Percentiles rank a stretch among this genome's conserved stretches.
These are phyloP conservation scores for Orycteropus afer DNA, from an alignment of 2,113 vertebrate genomes.

Conservation along the genomic window DNA sequence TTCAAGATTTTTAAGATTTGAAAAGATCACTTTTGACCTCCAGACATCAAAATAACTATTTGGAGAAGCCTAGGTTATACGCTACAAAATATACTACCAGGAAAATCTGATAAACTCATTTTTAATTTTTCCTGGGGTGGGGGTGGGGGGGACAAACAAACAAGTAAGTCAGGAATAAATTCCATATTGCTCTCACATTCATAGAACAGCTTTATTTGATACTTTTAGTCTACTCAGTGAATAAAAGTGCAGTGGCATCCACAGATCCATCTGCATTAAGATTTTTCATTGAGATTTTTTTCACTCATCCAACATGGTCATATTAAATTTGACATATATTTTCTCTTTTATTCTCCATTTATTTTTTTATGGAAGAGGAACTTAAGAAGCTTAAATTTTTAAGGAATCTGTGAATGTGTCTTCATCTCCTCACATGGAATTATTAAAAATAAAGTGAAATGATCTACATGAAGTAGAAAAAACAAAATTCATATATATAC, in stretches of 20 bases:
- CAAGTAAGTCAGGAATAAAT: not conserved
- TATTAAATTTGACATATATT: not conserved
- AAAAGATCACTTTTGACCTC: constrained; percentile 14
- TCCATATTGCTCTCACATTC: not conserved
- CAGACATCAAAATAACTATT: not conserved
- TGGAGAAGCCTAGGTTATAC: not conserved
- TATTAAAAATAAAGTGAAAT: not conserved
- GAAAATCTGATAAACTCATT: not conserved
- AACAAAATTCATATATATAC: not conserved
- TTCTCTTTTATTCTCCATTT: not conserved
- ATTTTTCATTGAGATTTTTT: constrained; percentile 64
- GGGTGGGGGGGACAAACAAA: not conserved
- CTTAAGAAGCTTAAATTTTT: not conserved
- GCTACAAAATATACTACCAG: not conserved
- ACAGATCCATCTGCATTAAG: constrained; percentile 59
- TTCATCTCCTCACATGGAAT: not conserved
- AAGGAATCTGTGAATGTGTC: not conserved
- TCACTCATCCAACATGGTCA: not conserved
- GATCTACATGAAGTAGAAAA: not conserved
- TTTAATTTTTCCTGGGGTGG: not conserved
- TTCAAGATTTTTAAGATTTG: not conserved
- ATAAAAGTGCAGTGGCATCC: not conserved
- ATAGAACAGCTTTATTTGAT: not conserved
- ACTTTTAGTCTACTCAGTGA: constrained; percentile 7
- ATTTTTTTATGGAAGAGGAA: not conserved